Evolutionary conservation across 1,140 invertebrate genomes (phyloP).

Genomic region (Harlomillsia oculata): DNA sequence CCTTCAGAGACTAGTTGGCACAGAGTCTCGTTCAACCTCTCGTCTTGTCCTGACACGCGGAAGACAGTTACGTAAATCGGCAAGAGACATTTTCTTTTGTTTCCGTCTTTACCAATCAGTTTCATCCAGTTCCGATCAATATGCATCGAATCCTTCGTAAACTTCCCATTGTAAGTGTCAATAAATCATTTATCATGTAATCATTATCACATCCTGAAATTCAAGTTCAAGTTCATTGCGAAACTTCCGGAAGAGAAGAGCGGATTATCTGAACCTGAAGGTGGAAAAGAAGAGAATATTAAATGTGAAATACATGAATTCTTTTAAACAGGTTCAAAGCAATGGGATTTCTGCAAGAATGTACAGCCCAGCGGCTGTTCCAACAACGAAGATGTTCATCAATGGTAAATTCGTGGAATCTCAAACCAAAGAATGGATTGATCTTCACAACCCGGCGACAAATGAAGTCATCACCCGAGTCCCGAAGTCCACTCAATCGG

Average conservation of each 20-base stretch:
- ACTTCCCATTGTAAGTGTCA: conserved; percentile 4
- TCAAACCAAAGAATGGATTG: conserved; percentile 82
- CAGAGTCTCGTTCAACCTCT: too few species aligned
- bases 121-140: neutral
- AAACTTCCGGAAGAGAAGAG: too few species aligned
- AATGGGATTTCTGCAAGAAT: too few species aligned
- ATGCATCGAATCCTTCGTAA: conserved; percentile 19
- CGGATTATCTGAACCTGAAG: too few species aligned
- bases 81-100: neutral
- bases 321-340: too few species aligned
- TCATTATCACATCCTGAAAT: too few species aligned
- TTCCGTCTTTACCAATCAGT: neutral
- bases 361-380: conserved; percentile 36
- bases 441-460: conserved; percentile 86
- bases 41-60: too few species aligned
- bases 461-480: conserved; percentile 73
- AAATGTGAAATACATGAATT: too few species aligned
- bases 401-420: conserved; percentile 93
- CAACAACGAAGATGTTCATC: conserved; percentile 84
- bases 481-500: conserved; percentile 77
- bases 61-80: too few species aligned
- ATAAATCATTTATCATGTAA: neutral
- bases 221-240: too few species aligned
- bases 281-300: too few species aligned
- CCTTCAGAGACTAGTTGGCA: too few species aligned